Base-by-base conservation (phyloP, 2,888 invertebrate species). In the Noctua fimbriata region DNA sequence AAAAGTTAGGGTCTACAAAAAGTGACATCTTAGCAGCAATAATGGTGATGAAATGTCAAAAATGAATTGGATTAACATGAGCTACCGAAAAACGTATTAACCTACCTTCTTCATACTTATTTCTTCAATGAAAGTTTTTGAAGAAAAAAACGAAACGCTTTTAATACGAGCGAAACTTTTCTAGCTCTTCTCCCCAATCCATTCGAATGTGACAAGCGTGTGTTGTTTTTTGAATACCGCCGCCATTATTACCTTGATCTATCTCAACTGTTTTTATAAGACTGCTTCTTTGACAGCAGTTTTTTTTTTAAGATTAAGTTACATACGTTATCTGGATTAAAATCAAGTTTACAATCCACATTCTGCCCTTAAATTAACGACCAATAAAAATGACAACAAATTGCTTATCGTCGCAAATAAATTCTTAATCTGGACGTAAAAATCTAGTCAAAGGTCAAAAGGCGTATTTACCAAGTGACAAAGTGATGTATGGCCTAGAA, bases 401-500 rank as follows among this genome's bases (percentile, higher is more conserved):
- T 52, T 73, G 16, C 47, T 47, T 49, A 70, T 55, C n/a, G 47
- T 82, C 41, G n/a, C 69, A 66, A 60, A 71, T 84, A 86, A 86
- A 83, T 84, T 49, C 55, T 83, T 75, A 44, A 83, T 83, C 74
- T 75, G n/a, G 41, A 67, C 78, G 18, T 83, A 60, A 67, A 63
- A 6, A 36, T 63, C 28, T 32, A 70, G 32, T n/a, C 73, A 83
- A 78, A 87, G 82, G 81, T 73, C 76, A 87, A 28, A 72, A 70
- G 18, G 41, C 66, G 65, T 44, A 60, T 72, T 76, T 81, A 58
- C 36, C 21, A 76, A 79, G 73, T 86, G 86, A 74, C 77, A 79
- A 79, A 78, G 79, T 88, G 88, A 85, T 63, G 47, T 79, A 78
- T 85, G 10, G 12, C 58, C 32, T 79, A 74, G 67, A 76, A 85